Evolutionary conservation across 2,113 vertebrate genomes (phyloP).

Genomic region (Oncorhynchus clarkii): DNA sequence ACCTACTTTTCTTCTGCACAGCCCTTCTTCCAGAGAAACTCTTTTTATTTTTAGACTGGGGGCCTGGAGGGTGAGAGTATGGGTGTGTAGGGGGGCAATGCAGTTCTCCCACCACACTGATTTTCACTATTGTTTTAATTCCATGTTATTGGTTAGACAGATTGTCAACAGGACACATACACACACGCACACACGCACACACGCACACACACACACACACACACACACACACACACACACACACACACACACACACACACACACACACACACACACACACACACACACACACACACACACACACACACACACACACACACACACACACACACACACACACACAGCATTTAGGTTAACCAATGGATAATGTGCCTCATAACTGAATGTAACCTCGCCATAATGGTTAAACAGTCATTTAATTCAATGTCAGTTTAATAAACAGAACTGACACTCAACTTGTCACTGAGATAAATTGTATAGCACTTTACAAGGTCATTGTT

Average conservation of each 20-base stretch:
- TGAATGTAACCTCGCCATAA: constrained; percentile 30
- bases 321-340: too few relatives aligned
- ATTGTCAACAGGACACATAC: not conserved
- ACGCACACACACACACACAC: accelerated
- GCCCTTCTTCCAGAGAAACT: not conserved
- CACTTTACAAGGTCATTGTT: constrained; percentile 59
- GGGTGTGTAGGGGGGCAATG: too few relatives aligned
- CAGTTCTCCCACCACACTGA: constrained; percentile 19
- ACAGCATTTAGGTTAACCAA: constrained; percentile 8
- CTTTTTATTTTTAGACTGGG: constrained; percentile 8
- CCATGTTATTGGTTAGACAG: constrained; percentile 58
- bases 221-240: too few relatives aligned
- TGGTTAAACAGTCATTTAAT: constrained; percentile 66
- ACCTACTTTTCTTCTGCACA: constrained; percentile 64
- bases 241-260: too few relatives aligned
- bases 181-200: too few relatives aligned
- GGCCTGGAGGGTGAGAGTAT: too few relatives aligned
- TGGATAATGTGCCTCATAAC: constrained; percentile 51
- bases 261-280: constrained; percentile 1
- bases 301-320: too few relatives aligned
- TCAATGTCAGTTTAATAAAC: constrained; percentile 62
- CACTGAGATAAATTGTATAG: constrained; percentile 56
- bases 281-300: too few relatives aligned
- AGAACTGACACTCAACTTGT: constrained; percentile 54
- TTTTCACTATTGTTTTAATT: constrained; percentile 44